Evolutionary conservation across 2,888 invertebrate species (phyloP).

Genomic region (Melanostoma mellinum): DNA sequence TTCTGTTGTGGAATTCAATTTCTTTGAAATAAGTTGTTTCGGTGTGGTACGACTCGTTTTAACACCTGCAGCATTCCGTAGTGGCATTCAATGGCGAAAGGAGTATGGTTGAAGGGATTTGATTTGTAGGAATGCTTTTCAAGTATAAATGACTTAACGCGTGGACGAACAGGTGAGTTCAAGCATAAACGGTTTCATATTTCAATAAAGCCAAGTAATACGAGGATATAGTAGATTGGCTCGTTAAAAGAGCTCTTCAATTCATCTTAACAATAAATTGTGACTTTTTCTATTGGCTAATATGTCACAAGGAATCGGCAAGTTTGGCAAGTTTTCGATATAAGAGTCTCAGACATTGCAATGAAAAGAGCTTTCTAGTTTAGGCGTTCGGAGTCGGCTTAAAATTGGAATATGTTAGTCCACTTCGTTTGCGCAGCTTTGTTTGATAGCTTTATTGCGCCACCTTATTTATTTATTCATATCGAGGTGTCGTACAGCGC

Average conservation of each 20-base stretch:
- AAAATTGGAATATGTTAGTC: no score
- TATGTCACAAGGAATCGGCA: no score
- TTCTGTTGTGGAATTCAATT: slow-evolving; percentile 38
- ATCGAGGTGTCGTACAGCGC: no score
- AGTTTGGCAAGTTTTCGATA: no score
- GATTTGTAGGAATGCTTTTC: slow-evolving; percentile 45
- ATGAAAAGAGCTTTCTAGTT: no score
- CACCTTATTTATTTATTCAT: no score
- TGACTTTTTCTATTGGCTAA: no score
- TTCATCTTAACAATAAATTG: no score
- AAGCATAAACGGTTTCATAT: background rate
- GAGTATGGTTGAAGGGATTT: background rate
- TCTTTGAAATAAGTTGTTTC: slow-evolving; percentile 7
- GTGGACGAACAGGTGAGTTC: background rate
- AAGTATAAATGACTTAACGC: slow-evolving; percentile 1
- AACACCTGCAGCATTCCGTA: background rate
- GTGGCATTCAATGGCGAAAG: slow-evolving; percentile 1
- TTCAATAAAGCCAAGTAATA: background rate
- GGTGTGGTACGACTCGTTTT: background rate
- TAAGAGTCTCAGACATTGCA: no score
- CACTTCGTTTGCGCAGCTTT: no score
- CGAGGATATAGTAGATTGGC: background rate
- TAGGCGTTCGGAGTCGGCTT: no score
- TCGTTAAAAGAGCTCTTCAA: background rate
- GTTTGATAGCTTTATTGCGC: no score